Base-by-base conservation (phyloP, 2,888 invertebrate species). In the Eupithecia centaureata region DNA sequence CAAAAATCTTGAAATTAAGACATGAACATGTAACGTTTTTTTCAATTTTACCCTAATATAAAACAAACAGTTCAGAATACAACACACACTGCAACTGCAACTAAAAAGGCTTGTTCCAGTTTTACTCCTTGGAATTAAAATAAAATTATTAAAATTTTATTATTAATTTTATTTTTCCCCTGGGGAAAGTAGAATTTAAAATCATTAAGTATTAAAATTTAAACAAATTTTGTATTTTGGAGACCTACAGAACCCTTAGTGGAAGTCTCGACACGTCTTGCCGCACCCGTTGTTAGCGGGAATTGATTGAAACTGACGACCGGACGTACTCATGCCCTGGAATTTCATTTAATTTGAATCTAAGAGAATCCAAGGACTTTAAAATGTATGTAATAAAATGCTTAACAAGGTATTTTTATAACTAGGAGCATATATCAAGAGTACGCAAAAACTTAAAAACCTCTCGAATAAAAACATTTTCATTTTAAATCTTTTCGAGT, bases 241-340 rank as follows among this genome's bases (percentile, higher is more conserved):
- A 5, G 18, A 3, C 13, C 2, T 42, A 18, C 25, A 7, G 57
- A 30, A 57, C 30, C 57, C 32, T 15, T 1, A 5, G 12, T 0
- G 18, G 18, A 7, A 10, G 18, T 18, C 22, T n/a, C 56, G 15
- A 32, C 56, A 30, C 30, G 18, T 18, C 57, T 32, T 22, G 18
- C n/a, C 28, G 15, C 57, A 5, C 32, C n/a, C n/a, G n/a, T n/a
- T n/a, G 12, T 5, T 18, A 22, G 47, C 32, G 57, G 42, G 64
- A 60, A 69, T 72, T 73, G 56, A 71, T 71, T 70, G 69, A 63
- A 65, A 56, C 28, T 61, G 54, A 28, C 18, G 22, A 22, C 30
- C 57, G 56, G 30, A 18, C 32, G 57, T 27, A 52, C 15, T 4
- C 47, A 12, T 12, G 8, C 22, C 18, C 22, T 22, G 52, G 52